Evolutionary conservation across 2,888 invertebrate genomes (phyloP).

Genomic region (Cephonodes hylas): DNA sequence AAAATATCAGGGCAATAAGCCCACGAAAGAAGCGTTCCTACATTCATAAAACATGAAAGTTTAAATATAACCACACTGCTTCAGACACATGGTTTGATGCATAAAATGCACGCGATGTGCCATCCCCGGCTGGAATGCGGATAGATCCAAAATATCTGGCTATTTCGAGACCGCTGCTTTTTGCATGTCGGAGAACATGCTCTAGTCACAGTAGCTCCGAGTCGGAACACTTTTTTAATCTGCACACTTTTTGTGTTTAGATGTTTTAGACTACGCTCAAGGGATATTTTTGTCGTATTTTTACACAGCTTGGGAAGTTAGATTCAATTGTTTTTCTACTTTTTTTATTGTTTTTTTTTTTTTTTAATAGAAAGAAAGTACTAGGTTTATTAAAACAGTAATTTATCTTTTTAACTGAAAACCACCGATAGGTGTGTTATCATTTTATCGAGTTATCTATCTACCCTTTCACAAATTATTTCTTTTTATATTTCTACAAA

Average conservation of each 20-base stretch:
- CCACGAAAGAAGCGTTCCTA: not conserved
- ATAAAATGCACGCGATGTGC: not conserved
- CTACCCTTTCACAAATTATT: too few species aligned
- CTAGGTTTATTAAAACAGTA: too few species aligned
- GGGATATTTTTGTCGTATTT: not conserved
- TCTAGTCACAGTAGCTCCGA: not conserved
- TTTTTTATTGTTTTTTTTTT: too few species aligned
- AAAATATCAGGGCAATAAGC: not conserved
- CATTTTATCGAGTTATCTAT: too few species aligned
- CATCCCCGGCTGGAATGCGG: not conserved
- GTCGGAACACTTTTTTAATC: not conserved
- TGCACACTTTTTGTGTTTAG: not conserved
- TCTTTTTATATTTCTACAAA: too few species aligned
- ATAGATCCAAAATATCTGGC: not conserved
- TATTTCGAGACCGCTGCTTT: not conserved
- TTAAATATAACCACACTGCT: not conserved
- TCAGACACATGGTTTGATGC: not conserved
- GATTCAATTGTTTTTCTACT: too few species aligned
- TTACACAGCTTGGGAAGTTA: not conserved
- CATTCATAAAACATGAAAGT: not conserved
- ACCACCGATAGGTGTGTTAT: too few species aligned
- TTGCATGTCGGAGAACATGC: not conserved
- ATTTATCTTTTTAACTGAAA: not conserved
- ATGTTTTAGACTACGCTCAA: not conserved
- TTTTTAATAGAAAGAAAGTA: too few species aligned